Evolutionary conservation across 1,140 invertebrate species (phyloP).

Genomic region (Cyclargus thomasi): DNA sequence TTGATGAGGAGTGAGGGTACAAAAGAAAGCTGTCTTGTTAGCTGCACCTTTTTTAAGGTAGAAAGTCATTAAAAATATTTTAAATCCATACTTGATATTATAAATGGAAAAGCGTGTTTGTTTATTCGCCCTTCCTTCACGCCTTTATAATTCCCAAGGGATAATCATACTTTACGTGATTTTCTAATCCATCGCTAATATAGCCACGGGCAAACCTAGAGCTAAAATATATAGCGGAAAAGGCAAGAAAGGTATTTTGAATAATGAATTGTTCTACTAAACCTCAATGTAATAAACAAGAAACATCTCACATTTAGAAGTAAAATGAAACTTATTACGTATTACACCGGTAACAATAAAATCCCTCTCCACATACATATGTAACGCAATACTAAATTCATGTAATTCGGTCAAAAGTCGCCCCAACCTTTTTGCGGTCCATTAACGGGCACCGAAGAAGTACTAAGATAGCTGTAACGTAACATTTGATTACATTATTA

Average conservation of each 20-base stretch:
- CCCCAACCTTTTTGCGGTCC: constrained; percentile 24
- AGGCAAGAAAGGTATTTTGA: neutral
- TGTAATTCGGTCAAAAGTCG: constrained; percentile 27
- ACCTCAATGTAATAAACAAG: neutral
- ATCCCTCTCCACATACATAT: constrained; percentile 2
- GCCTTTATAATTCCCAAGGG: no score
- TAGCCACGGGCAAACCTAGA: no score
- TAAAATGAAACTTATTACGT: neutral
- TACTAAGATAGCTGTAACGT: constrained; percentile 19
- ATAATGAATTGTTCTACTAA: neutral
- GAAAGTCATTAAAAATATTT: no score
- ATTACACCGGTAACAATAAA: constrained; percentile 9
- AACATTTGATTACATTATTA: constrained; percentile 14
- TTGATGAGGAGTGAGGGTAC: no score
- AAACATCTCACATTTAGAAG: neutral
- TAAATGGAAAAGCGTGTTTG: no score
- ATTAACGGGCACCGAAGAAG: constrained; percentile 31
- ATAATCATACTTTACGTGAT: no score
- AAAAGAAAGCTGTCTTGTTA: no score
- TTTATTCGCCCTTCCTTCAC: no score
- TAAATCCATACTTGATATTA: no score
- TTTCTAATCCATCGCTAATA: no score
- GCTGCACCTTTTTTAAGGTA: no score
- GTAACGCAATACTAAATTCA: constrained; percentile 20
- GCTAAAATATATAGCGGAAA: no score